These are phyloP conservation scores for Motacilla alba DNA, from an alignment of 2,113 vertebrate species.

Conservation along the genomic window DNA sequence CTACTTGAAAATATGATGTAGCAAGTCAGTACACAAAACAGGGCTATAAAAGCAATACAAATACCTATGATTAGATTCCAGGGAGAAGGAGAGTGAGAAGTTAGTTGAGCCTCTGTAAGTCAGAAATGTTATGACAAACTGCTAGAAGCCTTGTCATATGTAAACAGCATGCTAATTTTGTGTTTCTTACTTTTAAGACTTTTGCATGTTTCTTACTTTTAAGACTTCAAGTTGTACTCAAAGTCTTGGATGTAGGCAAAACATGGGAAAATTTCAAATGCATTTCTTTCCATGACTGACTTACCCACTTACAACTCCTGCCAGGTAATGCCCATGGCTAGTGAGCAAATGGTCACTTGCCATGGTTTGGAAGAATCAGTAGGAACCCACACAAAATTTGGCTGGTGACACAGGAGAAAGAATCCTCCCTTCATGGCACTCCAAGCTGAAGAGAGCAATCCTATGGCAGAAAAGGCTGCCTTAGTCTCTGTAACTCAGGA, in stretches of 20 bases:
- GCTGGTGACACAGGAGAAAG: neutral
- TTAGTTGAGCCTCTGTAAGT: neutral
- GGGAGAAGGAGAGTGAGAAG: neutral
- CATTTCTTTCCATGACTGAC: neutral
- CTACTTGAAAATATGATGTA: neutral
- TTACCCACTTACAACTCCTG: neutral
- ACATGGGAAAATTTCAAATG: neutral
- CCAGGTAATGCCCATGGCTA: neutral
- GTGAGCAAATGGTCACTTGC: neutral
- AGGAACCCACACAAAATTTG: neutral
- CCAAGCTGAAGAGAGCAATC: neutral
- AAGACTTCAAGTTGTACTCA: neutral
- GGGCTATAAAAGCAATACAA: neutral
- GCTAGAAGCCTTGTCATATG: neutral
- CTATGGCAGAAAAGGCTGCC: neutral
- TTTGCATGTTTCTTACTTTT: neutral
- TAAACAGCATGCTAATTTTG: neutral
- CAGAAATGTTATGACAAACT: neutral
- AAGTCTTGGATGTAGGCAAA: neutral
- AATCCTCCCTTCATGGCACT: neutral
- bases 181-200: neutral
- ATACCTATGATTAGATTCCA: neutral
- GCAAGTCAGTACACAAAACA: neutral
- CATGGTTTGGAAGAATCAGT: neutral
- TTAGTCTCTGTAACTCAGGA: neutral